These are phyloP conservation scores for Liposcelis brunnea DNA, from an alignment of 2,888 invertebrate species.

Conservation along the genomic window DNA sequence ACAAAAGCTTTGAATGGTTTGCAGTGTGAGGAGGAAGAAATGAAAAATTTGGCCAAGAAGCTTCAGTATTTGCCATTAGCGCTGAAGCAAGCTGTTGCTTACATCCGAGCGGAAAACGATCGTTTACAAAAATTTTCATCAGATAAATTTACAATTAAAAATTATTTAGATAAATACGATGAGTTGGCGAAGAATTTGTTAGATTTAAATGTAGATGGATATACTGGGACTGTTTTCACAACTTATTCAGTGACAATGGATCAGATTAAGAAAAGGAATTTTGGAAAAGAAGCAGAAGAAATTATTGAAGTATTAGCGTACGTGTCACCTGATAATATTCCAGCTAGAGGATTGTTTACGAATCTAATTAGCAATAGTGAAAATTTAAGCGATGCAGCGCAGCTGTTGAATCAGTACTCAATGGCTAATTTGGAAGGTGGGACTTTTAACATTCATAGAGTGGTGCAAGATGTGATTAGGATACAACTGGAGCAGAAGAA, in stretches of 20 bases:
- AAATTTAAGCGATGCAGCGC: not conserved
- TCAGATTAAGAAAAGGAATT: conserved; percentile 7
- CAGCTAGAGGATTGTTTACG: conserved; percentile 6
- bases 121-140: not conserved
- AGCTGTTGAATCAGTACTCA: conserved; percentile 12
- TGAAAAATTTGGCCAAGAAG: conserved; percentile 7
- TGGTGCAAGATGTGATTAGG: conserved; percentile 11
- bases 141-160: conserved; percentile 3
- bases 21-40: conserved; percentile 2
- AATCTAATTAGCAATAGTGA: not conserved
- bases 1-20: not conserved
- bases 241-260: conserved; percentile 12
- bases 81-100: conserved; percentile 13
- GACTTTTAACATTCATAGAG: conserved; percentile 9
- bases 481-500: conserved; percentile 3
- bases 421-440: conserved; percentile 7
- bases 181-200: conserved; percentile 1
- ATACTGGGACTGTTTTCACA: conserved; percentile 8
- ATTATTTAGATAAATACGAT: conserved; percentile 9
- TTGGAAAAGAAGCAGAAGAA: conserved; percentile 8
- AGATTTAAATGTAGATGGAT: conserved; percentile 9
- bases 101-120: conserved; percentile 7
- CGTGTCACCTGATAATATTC: conserved; percentile 11
- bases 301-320: conserved; percentile 11
- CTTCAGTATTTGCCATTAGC: conserved; percentile 13